Conservation (phyloP, 2,888 invertebrate species). For the Tubulanus polymorphus region DNA sequence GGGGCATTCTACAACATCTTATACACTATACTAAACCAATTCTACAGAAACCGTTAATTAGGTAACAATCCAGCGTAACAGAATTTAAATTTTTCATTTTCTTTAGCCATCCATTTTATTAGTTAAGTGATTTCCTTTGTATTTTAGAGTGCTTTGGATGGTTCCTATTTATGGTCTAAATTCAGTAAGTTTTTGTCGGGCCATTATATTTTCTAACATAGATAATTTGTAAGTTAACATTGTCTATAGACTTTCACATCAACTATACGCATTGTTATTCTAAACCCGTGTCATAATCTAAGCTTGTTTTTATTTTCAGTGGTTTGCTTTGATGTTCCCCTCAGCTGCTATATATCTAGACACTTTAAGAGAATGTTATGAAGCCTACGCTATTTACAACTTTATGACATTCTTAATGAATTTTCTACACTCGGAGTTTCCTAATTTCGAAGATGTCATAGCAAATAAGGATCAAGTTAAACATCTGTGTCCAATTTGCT, state of each 20-base stretch:
- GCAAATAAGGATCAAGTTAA: slow-evolving; percentile 71
- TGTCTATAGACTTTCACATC: too few relatives aligned
- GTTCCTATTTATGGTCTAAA: slow-evolving; percentile 94
- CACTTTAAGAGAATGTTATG: slow-evolving; percentile 90
- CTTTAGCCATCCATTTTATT: too few relatives aligned
- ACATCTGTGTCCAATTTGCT: slow-evolving; percentile 88
- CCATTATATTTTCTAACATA: too few relatives aligned
- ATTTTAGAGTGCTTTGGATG: slow-evolving; percentile 88
- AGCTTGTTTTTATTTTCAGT: slow-evolving; percentile 58
- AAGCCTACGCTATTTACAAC: slow-evolving; percentile 96
- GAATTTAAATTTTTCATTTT: too few relatives aligned
- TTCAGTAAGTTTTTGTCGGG: slow-evolving; percentile 85
- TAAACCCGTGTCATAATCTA: too few relatives aligned
- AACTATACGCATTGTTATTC: too few relatives aligned
- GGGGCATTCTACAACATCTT: slow-evolving; percentile 92
- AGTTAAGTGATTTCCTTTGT: slow-evolving; percentile 18
- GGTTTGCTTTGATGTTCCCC: slow-evolving; percentile 84
- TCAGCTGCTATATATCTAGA: slow-evolving; percentile 87
- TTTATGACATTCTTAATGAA: slow-evolving; percentile 92
- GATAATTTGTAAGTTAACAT: too few relatives aligned
- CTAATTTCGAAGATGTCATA: slow-evolving; percentile 70
- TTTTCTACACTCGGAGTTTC: slow-evolving; percentile 74
- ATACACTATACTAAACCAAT: slow-evolving; percentile 88
- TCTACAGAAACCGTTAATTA: slow-evolving; percentile 88
- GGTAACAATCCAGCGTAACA: too few relatives aligned